These are phyloP conservation scores for Muscina levida DNA, from an alignment of 2,888 invertebrate genomes.

Conservation along the genomic window DNA sequence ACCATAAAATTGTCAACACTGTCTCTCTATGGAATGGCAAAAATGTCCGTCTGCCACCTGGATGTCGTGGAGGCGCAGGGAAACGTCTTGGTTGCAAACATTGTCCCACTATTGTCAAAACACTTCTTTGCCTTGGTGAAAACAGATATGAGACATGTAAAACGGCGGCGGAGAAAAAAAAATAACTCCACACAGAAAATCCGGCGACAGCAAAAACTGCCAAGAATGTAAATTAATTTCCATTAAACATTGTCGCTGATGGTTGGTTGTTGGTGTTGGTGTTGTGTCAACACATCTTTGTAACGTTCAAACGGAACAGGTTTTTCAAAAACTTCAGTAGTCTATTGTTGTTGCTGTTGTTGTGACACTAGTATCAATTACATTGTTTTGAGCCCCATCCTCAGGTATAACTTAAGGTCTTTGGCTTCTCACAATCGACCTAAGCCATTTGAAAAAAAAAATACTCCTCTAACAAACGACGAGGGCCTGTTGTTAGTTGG, in stretches of 20 bases:
- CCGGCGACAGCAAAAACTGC: neutral
- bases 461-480: neutral
- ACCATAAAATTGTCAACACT: constrained; percentile 15
- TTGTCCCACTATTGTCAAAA: neutral
- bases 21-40: neutral
- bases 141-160: neutral
- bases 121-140: neutral
- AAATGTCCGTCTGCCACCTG: neutral
- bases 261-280: neutral
- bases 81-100: neutral
- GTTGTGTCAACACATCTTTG: constrained; percentile 5
- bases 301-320: constrained; percentile 10
- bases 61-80: neutral
- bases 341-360: too few species aligned
- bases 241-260: neutral
- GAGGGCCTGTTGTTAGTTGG: neutral
- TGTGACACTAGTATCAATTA: too few species aligned
- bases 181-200: too few species aligned
- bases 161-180: neutral
- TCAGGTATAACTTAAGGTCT: too few species aligned
- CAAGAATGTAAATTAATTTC: constrained; percentile 30
- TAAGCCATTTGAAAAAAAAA: too few species aligned
- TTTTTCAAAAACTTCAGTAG: neutral
- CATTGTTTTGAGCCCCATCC: too few species aligned
- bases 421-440: too few species aligned